These are phyloP conservation scores for Megalopta genalis DNA, from an alignment of 1,140 invertebrate species.

Conservation along the genomic window DNA sequence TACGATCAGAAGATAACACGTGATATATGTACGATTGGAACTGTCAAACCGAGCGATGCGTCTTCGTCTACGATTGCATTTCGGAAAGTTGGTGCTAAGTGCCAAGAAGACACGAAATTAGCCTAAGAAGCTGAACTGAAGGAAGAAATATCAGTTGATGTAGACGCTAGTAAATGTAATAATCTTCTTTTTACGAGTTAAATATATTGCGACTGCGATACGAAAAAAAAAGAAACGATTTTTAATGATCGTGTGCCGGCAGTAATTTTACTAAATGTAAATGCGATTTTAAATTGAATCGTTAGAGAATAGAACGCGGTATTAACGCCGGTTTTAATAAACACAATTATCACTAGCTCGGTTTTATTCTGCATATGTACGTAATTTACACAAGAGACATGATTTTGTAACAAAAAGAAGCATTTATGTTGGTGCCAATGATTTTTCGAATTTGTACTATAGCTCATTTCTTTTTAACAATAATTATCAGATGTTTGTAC, in stretches of 20 bases:
- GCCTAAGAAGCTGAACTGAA: conserved; percentile 27
- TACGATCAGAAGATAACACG: conserved; percentile 7
- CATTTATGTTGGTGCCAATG: conserved; percentile 67
- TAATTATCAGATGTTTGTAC: not conserved
- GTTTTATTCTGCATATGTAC: conserved; percentile 5
- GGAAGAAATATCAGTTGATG: conserved; percentile 13
- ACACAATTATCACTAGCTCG: conserved; percentile 9
- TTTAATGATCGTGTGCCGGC: conserved; percentile 3
- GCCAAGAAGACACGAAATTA: conserved; percentile 38
- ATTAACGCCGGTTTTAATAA: not conserved
- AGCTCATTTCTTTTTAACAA: conserved; percentile 15
- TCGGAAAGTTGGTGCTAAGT: conserved; percentile 30
- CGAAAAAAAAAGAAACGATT: not conserved
- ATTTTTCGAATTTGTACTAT: conserved; percentile 51
- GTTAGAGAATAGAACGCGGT: not conserved
- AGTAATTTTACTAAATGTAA: conserved; percentile 11
- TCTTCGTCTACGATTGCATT: conserved; percentile 16
- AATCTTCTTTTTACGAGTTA: conserved; percentile 32
- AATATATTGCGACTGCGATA: conserved; percentile 8
- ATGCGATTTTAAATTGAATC: conserved; percentile 23
- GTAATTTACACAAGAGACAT: not conserved
- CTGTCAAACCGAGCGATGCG: not conserved
- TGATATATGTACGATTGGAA: not conserved
- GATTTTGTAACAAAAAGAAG: conserved; percentile 39
- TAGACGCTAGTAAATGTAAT: conserved; percentile 14